phyloP scores from a whole-genome alignment of 2,113 vertebrate species.

The Felis catus region F.catus_Fca126_mat1.0 CM031413.1:130139001-130139500 shows the following conservation, averaged over 20 bases:
- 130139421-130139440: no score
- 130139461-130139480: no score
- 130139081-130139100: not conserved
- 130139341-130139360: no score
- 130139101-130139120: not conserved
- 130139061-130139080: not conserved
- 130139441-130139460: no score
- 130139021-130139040: not conserved
- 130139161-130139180: not conserved
- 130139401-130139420: no score
- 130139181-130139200: not conserved
- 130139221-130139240: not conserved
- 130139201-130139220: not conserved
- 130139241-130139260: not conserved
- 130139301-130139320: not conserved
- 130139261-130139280: not conserved
- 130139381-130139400: no score
- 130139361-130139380: no score
- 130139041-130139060: not conserved
- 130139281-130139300: not conserved
- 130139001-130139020: not conserved
- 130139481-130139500: no score
- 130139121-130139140: not conserved
- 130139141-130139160: not conserved
- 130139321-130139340: not conserved